These are phyloP conservation scores for Labrus mixtus DNA, from an alignment of 2,113 vertebrate species.

Conservation along the genomic window DNA sequence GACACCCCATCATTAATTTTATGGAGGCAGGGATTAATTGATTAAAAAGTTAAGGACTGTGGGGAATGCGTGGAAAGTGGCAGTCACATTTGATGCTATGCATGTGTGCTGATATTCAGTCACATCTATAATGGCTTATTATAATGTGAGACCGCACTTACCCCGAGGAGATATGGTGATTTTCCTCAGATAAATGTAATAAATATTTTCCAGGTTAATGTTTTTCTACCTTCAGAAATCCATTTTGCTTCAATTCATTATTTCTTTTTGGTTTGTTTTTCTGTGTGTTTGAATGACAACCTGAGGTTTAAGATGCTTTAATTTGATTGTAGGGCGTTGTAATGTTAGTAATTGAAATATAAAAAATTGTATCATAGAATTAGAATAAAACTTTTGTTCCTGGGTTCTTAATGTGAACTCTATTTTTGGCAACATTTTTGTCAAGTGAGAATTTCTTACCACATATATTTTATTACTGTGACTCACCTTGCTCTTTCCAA, in stretches of 20 bases:
- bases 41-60: slow-evolving; percentile 78
- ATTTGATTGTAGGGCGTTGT: too few species aligned
- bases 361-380: too few species aligned
- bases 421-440: too few species aligned
- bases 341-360: too few species aligned
- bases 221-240: background rate
- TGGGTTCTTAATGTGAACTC: too few species aligned
- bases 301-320: too few species aligned
- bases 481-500: background rate
- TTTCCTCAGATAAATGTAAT: background rate
- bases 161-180: slow-evolving; percentile 4
- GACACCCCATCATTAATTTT: slow-evolving; percentile 81
- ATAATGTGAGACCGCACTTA: slow-evolving; percentile 17
- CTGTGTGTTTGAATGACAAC: too few species aligned
- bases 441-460: background rate
- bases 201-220: background rate
- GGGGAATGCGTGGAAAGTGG: slow-evolving; percentile 55
- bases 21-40: slow-evolving; percentile 75
- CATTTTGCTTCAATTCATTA: background rate
- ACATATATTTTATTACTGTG: background rate
- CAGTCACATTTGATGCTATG: slow-evolving; percentile 44
- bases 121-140: slow-evolving; percentile 14
- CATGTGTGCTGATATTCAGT: slow-evolving; percentile 26
- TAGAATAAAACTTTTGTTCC: too few species aligned
- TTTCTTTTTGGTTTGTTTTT: too few species aligned